A percentile compares a stretch with the other conserved stretches of the same genome.
Evolutionary conservation across 2,888 invertebrate species (phyloP).

Genomic region (Hirudinaria manillensis): DNA sequence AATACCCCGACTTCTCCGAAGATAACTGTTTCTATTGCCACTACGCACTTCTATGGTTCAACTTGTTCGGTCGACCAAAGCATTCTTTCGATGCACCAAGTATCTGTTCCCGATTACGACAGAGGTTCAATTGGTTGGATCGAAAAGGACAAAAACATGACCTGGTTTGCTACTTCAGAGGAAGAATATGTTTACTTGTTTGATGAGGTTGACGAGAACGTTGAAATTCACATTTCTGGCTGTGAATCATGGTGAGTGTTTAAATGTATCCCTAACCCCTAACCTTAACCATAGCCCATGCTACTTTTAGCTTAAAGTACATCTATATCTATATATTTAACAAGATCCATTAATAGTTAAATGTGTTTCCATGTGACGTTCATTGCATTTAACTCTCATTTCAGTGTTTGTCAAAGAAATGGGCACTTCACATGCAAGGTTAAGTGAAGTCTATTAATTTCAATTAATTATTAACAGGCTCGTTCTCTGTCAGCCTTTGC

Average conservation of each 20-base stretch:
- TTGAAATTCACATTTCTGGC: constrained; percentile 24
- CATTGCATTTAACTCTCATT: neutral
- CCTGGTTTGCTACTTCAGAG: constrained; percentile 22
- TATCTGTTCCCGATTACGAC: neutral
- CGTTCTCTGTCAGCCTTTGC: too few species aligned
- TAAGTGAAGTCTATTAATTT: too few species aligned
- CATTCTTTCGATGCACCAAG: too few species aligned
- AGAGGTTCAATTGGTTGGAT: constrained; percentile 26
- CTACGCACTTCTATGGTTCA: too few species aligned
- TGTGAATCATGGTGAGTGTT: constrained; percentile 24
- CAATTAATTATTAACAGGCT: too few species aligned
- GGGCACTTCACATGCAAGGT: constrained; percentile 21
- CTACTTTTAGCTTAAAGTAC: too few species aligned
- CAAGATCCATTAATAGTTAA: too few species aligned
- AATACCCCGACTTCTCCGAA: neutral
- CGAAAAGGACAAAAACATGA: constrained; percentile 19
- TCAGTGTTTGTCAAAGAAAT: constrained; percentile 12
- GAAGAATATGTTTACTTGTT: constrained; percentile 27
- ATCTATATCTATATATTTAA: too few species aligned
- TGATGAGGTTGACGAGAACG: constrained; percentile 26
- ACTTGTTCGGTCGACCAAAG: neutral
- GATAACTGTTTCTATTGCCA: neutral
- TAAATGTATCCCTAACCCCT: neutral
- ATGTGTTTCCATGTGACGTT: neutral
- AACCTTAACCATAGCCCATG: too few species aligned